phyloP scores from a whole-genome alignment of 2,797 vertebrate genomes.

The Crocodylus rhombifer region DNA sequence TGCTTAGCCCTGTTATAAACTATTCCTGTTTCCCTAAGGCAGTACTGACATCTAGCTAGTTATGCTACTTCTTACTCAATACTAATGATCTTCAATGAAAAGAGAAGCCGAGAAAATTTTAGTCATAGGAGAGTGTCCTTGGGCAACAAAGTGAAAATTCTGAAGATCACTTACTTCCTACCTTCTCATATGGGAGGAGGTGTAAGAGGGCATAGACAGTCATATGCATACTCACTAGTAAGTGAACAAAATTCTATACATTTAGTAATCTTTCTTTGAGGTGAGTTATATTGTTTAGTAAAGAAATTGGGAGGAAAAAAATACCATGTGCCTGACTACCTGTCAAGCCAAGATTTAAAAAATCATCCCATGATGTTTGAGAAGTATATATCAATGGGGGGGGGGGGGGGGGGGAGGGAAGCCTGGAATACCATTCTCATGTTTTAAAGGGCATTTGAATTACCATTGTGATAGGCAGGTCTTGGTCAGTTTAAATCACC shows the following conservation, averaged over 20 bases:
- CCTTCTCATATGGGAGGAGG: constrained; percentile 50
- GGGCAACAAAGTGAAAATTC: constrained; percentile 58
- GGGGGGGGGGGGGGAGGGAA: no score
- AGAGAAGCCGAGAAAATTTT: constrained; percentile 66
- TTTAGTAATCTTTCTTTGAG: constrained; percentile 55
- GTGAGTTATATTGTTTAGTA: constrained; percentile 63
- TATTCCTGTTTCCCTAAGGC: constrained; percentile 43
- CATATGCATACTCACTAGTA: constrained; percentile 62
- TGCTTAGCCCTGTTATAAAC: no score
- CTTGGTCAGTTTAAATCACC: not conserved
- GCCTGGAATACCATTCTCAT: not conserved
- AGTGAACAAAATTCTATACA: constrained; percentile 57
- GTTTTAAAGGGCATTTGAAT: not conserved
- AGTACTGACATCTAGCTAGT: not conserved
- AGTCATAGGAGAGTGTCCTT: constrained; percentile 63
- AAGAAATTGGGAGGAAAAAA: constrained; percentile 59
- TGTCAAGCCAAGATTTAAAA: constrained; percentile 36
- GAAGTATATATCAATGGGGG: not conserved
- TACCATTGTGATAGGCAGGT: not conserved
- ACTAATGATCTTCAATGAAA: constrained; percentile 39
- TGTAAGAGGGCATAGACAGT: constrained; percentile 4
- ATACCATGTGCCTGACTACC: constrained; percentile 43
- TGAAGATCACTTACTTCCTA: constrained; percentile 43
- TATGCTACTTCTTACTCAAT: constrained; percentile 12
- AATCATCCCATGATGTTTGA: constrained; percentile 25